Conservation (phyloP, 1,140 invertebrate genomes). For the Nasonia vitripennis region DNA sequence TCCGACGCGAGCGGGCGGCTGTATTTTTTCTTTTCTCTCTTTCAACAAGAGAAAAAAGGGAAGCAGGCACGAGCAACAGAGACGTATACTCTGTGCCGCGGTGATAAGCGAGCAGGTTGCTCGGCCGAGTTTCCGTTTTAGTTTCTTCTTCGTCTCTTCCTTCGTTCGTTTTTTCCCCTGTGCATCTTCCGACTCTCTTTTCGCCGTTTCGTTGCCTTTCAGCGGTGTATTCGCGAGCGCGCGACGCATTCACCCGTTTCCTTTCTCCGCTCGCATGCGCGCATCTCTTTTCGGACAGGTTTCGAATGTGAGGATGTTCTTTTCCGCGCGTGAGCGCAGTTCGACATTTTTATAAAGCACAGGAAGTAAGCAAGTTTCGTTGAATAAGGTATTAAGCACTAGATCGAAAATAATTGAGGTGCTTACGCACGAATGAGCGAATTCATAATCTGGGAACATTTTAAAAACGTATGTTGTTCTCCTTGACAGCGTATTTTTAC, state of each 20-base stretch:
- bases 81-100: background rate
- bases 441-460: too few species aligned
- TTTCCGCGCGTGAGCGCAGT: background rate
- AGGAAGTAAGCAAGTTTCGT: background rate
- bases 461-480: too few species aligned
- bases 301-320: background rate
- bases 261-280: background rate
- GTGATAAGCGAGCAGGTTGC: constrained; percentile 37
- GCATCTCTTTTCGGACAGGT: background rate
- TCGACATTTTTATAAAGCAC: background rate
- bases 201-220: background rate
- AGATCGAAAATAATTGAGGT: too few species aligned
- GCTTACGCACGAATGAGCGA: too few species aligned
- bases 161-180: background rate
- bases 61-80: constrained; percentile 11
- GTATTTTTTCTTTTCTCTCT: constrained; percentile 22
- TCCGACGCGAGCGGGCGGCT: background rate
- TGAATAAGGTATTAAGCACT: background rate
- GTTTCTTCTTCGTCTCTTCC: background rate
- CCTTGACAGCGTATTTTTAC: too few species aligned
- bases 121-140: constrained; percentile 16
- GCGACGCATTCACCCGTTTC: background rate
- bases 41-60: background rate
- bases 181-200: background rate
- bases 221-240: background rate